Evolutionary conservation across 2,113 vertebrate genomes (phyloP), one percentile per base, ranked within the genome.

Genomic region (Bubo scandiacus): DNA sequence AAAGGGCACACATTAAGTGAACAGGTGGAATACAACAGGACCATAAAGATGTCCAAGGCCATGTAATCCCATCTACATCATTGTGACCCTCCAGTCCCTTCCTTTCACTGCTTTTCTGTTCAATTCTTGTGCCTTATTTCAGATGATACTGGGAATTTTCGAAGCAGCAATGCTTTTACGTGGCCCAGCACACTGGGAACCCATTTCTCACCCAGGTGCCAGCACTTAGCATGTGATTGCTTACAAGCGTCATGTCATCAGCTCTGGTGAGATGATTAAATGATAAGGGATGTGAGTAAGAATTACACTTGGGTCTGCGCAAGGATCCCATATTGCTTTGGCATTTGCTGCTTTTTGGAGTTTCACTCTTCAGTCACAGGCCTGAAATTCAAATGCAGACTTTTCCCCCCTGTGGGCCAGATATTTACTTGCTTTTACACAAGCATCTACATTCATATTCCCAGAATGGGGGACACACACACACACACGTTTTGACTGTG

Each of bases 351-450:
- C 27, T 81, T 92, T 84, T 86, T 2, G 16, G 82, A 82, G 34
- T 65, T 92, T 55, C 29, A 9, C 34, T 70, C 73, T 68, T 94
- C 77, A 82, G 83, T 70, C 26, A 36, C 34, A 86, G 84, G 45
- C 66, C 78, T 87, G 81, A 75, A 87, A 91, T 92, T 79, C 78
- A 81, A 89, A 92, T 1, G 81, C 58, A 92, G 84, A 17, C n/a
- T 91, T 57, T 74, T 54, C 26, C 29, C 49, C 40, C 15, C 59
- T 47, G 63, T 68, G 90, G 91, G 75, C 90, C 49, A 62, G 87
- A 73, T 92, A 70, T 51, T 95, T 89, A 47, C 62, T 82, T 82
- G 49, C 62, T 95, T 91, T 91, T 91, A 83, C 86, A 90, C 63
- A 82, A 89, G 77, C 86, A 84, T 59, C 86, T 87, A 17, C 73